phyloP scores from a whole-genome alignment of 2,888 invertebrate species.

The Andrena chrysosceles region DNA sequence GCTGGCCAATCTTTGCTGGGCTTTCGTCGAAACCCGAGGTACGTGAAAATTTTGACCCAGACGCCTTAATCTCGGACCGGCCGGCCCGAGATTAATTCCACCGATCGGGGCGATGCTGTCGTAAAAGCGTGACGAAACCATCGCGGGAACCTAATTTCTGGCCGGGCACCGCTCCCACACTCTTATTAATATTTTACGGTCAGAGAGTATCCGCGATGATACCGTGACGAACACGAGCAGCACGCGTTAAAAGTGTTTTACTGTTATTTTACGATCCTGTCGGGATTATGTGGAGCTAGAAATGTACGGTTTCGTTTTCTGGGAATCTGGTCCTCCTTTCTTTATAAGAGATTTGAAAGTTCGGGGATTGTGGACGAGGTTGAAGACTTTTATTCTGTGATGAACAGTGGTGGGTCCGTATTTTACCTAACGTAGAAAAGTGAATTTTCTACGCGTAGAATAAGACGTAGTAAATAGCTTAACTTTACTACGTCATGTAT shows the following conservation, averaged over 20 bases:
- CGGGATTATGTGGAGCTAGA: background rate
- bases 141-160: slow-evolving; percentile 14
- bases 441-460: too few relatives aligned
- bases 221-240: background rate
- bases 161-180: background rate
- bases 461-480: too few relatives aligned
- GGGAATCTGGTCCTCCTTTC: background rate
- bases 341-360: too few relatives aligned
- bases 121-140: background rate
- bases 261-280: background rate
- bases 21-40: slow-evolving; percentile 78
- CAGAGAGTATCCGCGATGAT: background rate
- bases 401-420: too few relatives aligned
- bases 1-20: slow-evolving; percentile 73
- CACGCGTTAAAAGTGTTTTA: background rate
- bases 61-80: background rate
- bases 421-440: too few relatives aligned
- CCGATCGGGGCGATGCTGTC: slow-evolving; percentile 14
- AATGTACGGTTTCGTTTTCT: background rate
- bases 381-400: background rate
- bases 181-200: slow-evolving; percentile 11
- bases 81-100: slow-evolving; percentile 31
- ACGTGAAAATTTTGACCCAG: slow-evolving; percentile 43
- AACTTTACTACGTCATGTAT: too few relatives aligned
- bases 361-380: background rate